Conservation (phyloP, 2,888 invertebrate genomes). For the Mimachlamys varia region DNA sequence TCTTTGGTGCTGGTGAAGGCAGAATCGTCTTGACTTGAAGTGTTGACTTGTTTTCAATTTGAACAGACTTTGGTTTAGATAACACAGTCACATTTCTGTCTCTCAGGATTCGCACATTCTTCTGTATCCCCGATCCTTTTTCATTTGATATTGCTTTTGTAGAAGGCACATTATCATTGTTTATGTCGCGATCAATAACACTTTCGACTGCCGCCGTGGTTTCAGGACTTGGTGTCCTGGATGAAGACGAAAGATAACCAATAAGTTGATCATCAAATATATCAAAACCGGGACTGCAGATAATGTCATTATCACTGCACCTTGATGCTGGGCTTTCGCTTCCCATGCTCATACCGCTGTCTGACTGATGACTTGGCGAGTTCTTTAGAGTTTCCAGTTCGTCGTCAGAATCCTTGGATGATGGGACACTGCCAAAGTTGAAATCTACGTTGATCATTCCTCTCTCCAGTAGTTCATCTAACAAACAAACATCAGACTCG, state of each 20-base stretch:
- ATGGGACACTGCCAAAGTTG: constrained; percentile 50
- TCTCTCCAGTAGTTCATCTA: constrained; percentile 64
- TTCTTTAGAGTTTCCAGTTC: constrained; percentile 48
- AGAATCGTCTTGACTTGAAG: not conserved
- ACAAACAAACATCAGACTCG: constrained; percentile 55
- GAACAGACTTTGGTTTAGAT: not conserved
- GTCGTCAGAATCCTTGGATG: constrained; percentile 1
- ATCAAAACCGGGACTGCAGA: not conserved
- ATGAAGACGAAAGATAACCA: not conserved
- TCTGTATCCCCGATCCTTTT: not conserved
- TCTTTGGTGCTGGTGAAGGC: constrained; percentile 46
- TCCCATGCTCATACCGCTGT: constrained; percentile 70
- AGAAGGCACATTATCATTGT: not conserved
- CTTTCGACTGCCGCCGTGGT: not conserved
- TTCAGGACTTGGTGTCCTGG: not conserved
- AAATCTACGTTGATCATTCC: constrained; percentile 54
- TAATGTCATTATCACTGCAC: constrained; percentile 38
- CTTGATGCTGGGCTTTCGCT: constrained; percentile 41
- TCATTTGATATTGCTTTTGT: not conserved
- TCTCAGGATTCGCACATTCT: not conserved
- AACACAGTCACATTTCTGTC: not conserved
- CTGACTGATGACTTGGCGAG: constrained; percentile 73
- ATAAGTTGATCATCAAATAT: constrained; percentile 2
- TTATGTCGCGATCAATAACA: not conserved
- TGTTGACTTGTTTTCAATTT: not conserved